Conservation (phyloP, 2,113 vertebrate species). For the Gorilla gorilla region DNA sequence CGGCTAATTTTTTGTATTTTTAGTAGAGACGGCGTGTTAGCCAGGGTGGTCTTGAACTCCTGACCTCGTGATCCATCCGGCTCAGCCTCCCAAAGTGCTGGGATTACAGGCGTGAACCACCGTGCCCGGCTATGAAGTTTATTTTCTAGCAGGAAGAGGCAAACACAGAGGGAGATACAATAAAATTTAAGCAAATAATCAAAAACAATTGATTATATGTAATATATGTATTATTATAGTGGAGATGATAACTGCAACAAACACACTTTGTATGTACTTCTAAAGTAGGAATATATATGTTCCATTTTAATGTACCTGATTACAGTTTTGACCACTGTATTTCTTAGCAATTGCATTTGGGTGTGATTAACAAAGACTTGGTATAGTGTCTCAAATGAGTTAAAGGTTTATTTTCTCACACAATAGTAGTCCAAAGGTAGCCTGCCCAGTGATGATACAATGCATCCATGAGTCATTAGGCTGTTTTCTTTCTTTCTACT, state of each 20-base stretch:
- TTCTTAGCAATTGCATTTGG: neutral
- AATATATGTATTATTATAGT: neutral
- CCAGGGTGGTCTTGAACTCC: too few relatives aligned
- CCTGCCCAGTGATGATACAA: neutral
- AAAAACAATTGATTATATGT: neutral
- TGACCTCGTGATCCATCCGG: too few relatives aligned
- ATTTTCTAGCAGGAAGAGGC: neutral
- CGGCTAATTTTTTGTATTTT: too few relatives aligned
- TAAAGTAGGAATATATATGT: neutral
- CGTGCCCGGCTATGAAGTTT: neutral
- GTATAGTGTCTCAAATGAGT: neutral
- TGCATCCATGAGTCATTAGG: neutral
- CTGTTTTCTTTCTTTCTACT: neutral
- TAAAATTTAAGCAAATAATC: neutral
- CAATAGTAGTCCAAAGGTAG: neutral
- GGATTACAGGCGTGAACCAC: too few relatives aligned
- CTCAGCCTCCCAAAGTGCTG: too few relatives aligned
- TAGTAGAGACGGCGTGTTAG: too few relatives aligned
- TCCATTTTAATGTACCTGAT: neutral
- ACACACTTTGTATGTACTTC: neutral
- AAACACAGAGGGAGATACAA: neutral
- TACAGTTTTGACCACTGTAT: neutral
- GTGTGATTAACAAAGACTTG: neutral
- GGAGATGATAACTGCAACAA: neutral
- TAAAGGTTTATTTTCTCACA: neutral